These are phyloP conservation scores for Neofelis nebulosa DNA, from an alignment of 2,113 vertebrate species.

Conservation along the genomic window DNA sequence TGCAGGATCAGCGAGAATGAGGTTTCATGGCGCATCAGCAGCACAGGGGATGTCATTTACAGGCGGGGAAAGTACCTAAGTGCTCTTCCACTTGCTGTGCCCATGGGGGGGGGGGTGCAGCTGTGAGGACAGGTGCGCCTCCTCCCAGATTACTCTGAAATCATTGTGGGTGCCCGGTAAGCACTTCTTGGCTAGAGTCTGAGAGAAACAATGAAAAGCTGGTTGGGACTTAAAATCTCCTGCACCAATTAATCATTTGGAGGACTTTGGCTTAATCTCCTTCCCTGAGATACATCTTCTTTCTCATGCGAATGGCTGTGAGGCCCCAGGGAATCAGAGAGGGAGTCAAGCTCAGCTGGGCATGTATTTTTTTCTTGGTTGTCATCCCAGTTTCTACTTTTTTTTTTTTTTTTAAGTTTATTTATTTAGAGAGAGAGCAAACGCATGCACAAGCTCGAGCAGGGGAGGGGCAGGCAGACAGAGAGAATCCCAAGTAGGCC, in stretches of 20 bases:
- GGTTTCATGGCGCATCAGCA: neutral
- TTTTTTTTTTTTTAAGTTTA: no score
- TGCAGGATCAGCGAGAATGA: slow-evolving; percentile 28
- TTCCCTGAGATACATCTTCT: neutral
- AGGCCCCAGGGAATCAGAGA: neutral
- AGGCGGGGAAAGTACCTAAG: slow-evolving; percentile 54
- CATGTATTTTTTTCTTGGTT: neutral
- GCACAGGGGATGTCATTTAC: neutral
- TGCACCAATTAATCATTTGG: neutral
- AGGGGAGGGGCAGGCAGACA: no score
- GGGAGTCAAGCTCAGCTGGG: neutral
- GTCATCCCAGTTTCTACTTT: neutral
- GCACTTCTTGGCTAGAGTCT: neutral
- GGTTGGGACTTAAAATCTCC: neutral
- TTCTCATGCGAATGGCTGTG: neutral
- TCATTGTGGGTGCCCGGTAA: neutral
- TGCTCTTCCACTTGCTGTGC: neutral
- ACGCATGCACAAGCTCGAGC: no score
- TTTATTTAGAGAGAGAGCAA: no score
- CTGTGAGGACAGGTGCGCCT: slow-evolving; percentile 7
- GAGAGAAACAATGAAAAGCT: neutral
- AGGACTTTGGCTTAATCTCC: neutral
- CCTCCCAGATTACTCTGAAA: neutral
- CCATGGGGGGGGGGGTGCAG: neutral
- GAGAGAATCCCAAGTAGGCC: no score